Conservation (phyloP, 2,113 vertebrate genomes). For the Boulengeromyrus knoepffleri region DNA sequence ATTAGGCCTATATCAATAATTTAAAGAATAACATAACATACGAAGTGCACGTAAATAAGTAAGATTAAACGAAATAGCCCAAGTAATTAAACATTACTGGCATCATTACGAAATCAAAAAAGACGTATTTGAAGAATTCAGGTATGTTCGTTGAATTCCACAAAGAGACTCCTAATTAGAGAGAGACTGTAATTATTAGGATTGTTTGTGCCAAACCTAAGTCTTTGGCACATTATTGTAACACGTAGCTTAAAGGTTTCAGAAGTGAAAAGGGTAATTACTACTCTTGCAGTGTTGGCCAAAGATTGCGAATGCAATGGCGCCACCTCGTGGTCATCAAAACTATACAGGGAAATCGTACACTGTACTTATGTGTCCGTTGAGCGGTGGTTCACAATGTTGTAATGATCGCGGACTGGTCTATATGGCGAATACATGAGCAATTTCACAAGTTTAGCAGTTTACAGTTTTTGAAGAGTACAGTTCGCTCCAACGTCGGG, state of each 20-base stretch:
- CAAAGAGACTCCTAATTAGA: background rate
- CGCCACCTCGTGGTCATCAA: constrained; percentile 12
- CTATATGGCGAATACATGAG: background rate
- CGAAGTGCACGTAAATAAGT: background rate
- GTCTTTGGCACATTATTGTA: background rate
- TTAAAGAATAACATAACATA: background rate
- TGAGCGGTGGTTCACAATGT: background rate
- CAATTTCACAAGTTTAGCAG: background rate
- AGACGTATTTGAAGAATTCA: background rate
- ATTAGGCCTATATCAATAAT: background rate
- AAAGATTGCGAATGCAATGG: background rate
- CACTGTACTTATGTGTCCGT: background rate
- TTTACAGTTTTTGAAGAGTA: background rate
- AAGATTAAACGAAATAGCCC: background rate
- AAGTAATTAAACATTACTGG: background rate
- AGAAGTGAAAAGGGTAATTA: background rate
- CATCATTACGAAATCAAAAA: background rate
- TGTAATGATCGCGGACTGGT: background rate
- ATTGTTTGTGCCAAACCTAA: background rate
- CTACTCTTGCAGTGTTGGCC: background rate
- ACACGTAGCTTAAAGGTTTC: background rate
- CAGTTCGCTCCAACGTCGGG: background rate
- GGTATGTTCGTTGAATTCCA: background rate
- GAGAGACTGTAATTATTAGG: background rate
- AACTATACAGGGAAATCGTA: background rate